Evolutionary conservation across 2,113 vertebrate species (phyloP).

Genomic region (Xyliphius kryptos): DNA sequence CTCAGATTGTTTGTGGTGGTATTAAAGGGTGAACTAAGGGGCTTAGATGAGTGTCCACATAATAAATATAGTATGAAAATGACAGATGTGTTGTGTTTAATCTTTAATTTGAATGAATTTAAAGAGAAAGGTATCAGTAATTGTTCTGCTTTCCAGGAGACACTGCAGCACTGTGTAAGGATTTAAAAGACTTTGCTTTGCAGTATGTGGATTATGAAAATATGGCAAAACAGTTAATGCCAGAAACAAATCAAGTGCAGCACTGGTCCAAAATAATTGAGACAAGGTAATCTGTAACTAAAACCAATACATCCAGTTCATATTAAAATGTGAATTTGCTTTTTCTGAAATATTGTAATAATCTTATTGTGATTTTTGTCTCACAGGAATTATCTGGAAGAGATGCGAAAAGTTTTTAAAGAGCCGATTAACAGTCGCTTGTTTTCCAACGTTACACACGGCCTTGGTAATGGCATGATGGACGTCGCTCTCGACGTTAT

Average conservation of each 20-base stretch:
- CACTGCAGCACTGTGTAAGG: slow-evolving; percentile 62
- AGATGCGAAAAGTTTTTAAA: slow-evolving; percentile 65
- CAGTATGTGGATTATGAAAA: slow-evolving; percentile 68
- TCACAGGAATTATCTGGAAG: slow-evolving; percentile 66
- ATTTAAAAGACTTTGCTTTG: slow-evolving; percentile 68
- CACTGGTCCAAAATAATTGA: slow-evolving; percentile 76
- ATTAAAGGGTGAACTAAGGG: no score
- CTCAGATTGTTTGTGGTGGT: no score
- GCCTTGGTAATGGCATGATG: slow-evolving; percentile 66
- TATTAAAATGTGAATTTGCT: neutral
- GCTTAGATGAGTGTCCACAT: neutral
- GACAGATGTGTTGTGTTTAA: neutral
- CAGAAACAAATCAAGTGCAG: slow-evolving; percentile 67
- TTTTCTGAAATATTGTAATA: neutral
- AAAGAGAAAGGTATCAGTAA: neutral
- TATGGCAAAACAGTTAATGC: slow-evolving; percentile 69
- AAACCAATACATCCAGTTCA: neutral
- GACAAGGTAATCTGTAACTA: slow-evolving; percentile 54
- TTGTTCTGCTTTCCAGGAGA: slow-evolving; percentile 52
- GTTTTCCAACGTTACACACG: slow-evolving; percentile 65
- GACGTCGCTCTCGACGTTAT: slow-evolving; percentile 64
- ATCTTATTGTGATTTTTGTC: slow-evolving; percentile 8
- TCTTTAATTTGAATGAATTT: neutral
- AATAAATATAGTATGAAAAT: neutral
- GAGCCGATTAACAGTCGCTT: slow-evolving; percentile 58